Conservation (phyloP, 2,797 vertebrate species). For the Neosilurus mollespiculum region DNA sequence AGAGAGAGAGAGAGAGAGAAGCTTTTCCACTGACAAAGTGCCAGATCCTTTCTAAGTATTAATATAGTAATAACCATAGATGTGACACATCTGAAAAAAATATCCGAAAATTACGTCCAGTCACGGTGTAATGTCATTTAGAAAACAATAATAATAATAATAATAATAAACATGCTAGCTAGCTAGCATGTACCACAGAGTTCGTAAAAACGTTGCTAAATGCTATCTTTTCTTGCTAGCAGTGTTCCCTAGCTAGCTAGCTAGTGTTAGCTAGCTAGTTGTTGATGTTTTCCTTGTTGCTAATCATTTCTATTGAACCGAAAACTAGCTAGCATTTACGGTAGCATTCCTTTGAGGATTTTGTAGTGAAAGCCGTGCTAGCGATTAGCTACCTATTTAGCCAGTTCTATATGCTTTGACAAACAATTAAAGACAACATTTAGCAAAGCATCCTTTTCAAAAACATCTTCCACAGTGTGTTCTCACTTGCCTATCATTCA, state of each 20-base stretch:
- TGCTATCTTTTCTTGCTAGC: background rate
- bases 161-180: background rate
- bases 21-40: slow-evolving; percentile 20
- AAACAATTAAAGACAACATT: too few relatives aligned
- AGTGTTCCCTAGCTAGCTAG: background rate
- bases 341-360: background rate
- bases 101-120: background rate
- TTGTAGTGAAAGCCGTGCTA: too few relatives aligned
- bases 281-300: background rate
- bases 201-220: too few relatives aligned
- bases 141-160: too few relatives aligned
- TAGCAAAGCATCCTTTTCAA: too few relatives aligned
- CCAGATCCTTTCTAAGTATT: background rate
- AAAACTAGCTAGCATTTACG: background rate
- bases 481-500: too few relatives aligned
- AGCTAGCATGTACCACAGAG: background rate
- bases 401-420: too few relatives aligned
- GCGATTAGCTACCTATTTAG: background rate
- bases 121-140: background rate
- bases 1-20: slow-evolving; percentile 54
- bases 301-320: background rate
- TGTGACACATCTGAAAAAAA: background rate
- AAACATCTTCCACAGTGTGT: background rate
- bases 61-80: background rate
- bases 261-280: background rate